phyloP scores from a whole-genome alignment of 2,888 invertebrate genomes.

The Leptopterna dolabrata region DNA sequence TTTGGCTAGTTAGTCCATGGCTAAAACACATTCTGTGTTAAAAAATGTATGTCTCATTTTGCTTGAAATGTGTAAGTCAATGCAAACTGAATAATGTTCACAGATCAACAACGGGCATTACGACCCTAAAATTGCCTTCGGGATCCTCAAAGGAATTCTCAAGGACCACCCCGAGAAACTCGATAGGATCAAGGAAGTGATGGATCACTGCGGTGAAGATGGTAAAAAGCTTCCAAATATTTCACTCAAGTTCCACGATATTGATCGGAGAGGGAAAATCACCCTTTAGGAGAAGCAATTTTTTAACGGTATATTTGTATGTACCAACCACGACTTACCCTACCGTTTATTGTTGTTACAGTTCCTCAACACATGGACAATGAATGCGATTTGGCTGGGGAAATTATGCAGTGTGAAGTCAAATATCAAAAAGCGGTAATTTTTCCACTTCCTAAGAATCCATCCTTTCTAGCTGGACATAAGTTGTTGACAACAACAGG shows the following conservation, averaged over 20 bases:
- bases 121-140: conserved; percentile 54
- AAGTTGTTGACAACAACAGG: too few species aligned
- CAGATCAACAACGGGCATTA: conserved; percentile 55
- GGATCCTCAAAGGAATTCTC: conserved; percentile 53
- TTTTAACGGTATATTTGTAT: neutral
- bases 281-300: neutral
- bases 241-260: neutral
- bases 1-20: too few species aligned
- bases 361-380: conserved; percentile 57
- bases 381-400: conserved; percentile 57
- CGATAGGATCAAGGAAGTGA: conserved; percentile 49
- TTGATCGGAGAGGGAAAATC: neutral
- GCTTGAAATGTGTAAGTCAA: neutral
- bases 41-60: neutral
- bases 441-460: too few species aligned
- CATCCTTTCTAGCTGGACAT: too few species aligned
- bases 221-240: conserved; percentile 31
- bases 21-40: too few species aligned
- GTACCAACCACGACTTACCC: neutral
- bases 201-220: conserved; percentile 57
- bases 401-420: conserved; percentile 57
- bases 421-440: conserved; percentile 57
- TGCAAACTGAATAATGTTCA: neutral
- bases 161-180: conserved; percentile 57
- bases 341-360: conserved; percentile 1